These are phyloP conservation scores for Eonycteris spelaea DNA, from an alignment of 2,113 vertebrate species.

Conservation along the genomic window DNA sequence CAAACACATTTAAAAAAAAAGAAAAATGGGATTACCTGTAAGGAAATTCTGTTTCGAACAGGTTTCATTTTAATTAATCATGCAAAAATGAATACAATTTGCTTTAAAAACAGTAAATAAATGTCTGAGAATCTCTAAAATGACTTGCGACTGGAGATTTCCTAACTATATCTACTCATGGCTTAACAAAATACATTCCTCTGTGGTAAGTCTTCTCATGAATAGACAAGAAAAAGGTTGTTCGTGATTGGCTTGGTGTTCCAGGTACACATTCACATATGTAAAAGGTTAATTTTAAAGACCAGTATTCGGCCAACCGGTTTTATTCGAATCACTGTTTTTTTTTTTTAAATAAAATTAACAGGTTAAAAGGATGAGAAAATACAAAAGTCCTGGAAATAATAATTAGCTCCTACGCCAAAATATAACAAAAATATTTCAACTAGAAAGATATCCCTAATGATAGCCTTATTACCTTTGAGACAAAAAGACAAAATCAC, in stretches of 20 bases:
- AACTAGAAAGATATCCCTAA: not conserved
- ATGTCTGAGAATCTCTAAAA: not conserved
- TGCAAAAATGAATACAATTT: not conserved
- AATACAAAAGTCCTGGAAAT: not conserved
- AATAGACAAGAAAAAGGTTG: not conserved
- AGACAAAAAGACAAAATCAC: not conserved
- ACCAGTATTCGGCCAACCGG: not conserved
- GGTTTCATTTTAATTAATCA: conserved; percentile 38
- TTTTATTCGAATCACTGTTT: not conserved
- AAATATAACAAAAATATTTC: not conserved
- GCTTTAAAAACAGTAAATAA: conserved; percentile 37
- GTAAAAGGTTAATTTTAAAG: not conserved
- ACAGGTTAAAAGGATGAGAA: not conserved
- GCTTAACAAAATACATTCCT: not conserved
- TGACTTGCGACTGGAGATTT: not conserved
- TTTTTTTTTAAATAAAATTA: not conserved
- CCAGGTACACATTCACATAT: not conserved
- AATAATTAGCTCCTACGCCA: not conserved
- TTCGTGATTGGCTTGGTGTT: not conserved
- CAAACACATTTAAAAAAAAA: not conserved
- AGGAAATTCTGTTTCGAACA: conserved; percentile 7
- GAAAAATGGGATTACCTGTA: conserved; percentile 17
- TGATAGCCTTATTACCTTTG: not conserved
- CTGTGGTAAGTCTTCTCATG: not conserved
- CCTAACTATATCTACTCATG: not conserved